phyloP scores from a whole-genome alignment of 2,888 invertebrate species.

The Apodemia mormo region DNA sequence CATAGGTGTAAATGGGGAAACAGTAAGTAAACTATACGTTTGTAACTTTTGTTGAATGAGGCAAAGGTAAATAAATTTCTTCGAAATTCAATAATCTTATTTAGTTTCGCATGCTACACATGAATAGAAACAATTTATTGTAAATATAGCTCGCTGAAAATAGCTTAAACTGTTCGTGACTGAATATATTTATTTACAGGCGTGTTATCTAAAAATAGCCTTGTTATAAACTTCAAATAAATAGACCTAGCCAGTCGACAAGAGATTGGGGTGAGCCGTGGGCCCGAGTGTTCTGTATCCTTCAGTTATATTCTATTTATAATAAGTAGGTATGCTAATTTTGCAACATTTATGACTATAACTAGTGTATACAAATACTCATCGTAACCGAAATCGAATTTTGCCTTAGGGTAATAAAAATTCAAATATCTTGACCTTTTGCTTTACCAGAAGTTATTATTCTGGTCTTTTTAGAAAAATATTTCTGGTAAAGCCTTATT shows the following conservation, averaged over 20 bases:
- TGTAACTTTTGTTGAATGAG: background rate
- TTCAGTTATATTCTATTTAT: background rate
- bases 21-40: background rate
- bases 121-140: constrained; percentile 4
- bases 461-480: no score
- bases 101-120: background rate
- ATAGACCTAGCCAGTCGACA: background rate
- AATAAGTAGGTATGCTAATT: background rate
- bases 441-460: no score
- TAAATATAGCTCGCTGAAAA: background rate
- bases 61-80: background rate
- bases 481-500: no score
- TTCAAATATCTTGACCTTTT: no score
- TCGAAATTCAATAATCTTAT: background rate
- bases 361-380: no score
- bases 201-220: background rate
- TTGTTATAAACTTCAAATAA: background rate
- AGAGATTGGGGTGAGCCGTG: background rate
- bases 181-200: background rate
- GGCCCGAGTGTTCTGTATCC: background rate
- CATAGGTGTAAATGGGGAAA: no score
- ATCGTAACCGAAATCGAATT: background rate
- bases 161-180: constrained; percentile 4
- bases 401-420: background rate
- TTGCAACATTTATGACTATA: background rate